Evolutionary conservation across 2,113 vertebrate genomes (phyloP), one percentile per base, ranked within the genome.

Genomic region (Meles meles): DNA sequence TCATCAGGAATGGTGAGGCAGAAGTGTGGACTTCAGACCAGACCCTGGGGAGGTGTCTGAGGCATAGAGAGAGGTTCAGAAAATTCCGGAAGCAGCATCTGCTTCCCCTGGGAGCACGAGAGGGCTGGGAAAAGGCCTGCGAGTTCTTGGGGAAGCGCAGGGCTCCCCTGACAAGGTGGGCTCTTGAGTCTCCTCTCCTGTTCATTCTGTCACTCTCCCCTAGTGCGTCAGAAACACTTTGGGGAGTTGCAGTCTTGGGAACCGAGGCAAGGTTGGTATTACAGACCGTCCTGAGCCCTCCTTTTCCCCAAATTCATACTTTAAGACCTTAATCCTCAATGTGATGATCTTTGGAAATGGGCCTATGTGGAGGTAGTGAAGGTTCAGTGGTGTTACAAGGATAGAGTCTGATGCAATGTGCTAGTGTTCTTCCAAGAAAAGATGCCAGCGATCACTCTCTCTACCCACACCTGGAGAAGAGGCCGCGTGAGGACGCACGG

Each of bases 311-410:
- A 34, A 79, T 34, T 27, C 67, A 52, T 52, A 65, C 6, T 8
- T 12, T 29, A 25, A 76, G 69, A 11, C 4, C 39, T 5, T 57
- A 61, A 61, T 14, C 10, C 8, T 7, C 39, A 63, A 6, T 21
- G 34, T 55, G 59, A 72, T 29, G 39, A 9, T 42, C 13, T 81
- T 69, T 72, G 5, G 47, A 67, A 44, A 47, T 0, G 21, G 31
- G 7, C 21, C 31, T 34, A 31, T 42, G 57, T n/a, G 27, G 65
- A 71, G 27, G 49, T 25, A 74, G 76, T 67, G 39, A 63, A 49
- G 52, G 59, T 25, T 76, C 90, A 79, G n/a, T 44, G 55, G 93
- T 76, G 29, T 93, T 21, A 63, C 23, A 27, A 82, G 34, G 27
- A 42, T 20, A 34, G 11, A 3, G 17, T 29, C 71, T 23, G n/a